Percentiles rank a stretch among this genome's conserved stretches.
phyloP scores from a whole-genome alignment of 2,113 vertebrate species.

The Trichomycterus rosablanca region DNA sequence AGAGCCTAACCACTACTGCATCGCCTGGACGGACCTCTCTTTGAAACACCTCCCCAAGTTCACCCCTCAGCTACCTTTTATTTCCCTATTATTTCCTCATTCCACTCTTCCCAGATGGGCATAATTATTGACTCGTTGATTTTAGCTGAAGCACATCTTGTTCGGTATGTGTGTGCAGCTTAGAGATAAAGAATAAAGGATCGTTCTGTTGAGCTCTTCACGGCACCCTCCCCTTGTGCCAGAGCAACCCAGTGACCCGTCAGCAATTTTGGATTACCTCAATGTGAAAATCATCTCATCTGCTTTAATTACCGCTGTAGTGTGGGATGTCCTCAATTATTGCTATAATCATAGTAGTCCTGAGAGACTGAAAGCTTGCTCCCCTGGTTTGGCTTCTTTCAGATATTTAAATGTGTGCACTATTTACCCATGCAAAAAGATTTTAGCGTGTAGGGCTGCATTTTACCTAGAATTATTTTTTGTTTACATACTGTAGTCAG shows the following conservation, averaged over 20 bases:
- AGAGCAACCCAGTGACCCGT: conserved; percentile 56
- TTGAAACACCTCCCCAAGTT: conserved; percentile 57
- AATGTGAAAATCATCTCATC: conserved; percentile 63
- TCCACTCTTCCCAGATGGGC: conserved; percentile 63
- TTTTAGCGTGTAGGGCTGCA: no score
- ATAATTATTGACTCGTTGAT: conserved; percentile 68
- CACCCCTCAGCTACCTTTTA: conserved; percentile 46
- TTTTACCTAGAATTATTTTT: no score
- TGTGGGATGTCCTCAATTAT: conserved; percentile 57
- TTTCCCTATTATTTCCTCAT: conserved; percentile 67
- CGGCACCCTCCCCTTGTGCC: conserved; percentile 48
- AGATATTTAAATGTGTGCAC: conserved; percentile 7
- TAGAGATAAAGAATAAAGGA: conserved; percentile 4
- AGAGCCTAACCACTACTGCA: neutral
- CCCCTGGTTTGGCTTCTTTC: conserved; percentile 1
- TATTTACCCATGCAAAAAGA: no score
- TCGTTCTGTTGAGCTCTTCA: conserved; percentile 47
- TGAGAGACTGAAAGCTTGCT: conserved; percentile 40
- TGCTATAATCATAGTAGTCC: conserved; percentile 53
- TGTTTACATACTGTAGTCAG: no score
- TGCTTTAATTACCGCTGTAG: conserved; percentile 63
- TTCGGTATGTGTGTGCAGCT: conserved; percentile 29
- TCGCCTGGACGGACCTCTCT: conserved; percentile 35
- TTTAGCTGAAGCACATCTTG: conserved; percentile 57
- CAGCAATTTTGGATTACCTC: conserved; percentile 60